Evolutionary conservation across 1,140 invertebrate species (phyloP).

Genomic region (Drosophila baimaii): DNA sequence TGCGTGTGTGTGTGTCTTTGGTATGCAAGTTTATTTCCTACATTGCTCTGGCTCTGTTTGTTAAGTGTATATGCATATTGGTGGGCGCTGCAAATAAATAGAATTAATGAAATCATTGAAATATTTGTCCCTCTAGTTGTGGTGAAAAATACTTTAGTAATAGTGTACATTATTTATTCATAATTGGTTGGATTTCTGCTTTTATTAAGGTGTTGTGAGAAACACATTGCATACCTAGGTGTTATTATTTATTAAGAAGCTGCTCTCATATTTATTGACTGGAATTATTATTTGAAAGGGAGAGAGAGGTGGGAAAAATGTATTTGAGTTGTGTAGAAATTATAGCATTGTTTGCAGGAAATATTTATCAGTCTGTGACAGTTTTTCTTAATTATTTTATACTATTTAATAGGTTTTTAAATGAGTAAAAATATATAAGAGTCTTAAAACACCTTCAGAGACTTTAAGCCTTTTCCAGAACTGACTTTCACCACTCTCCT

Average conservation of each 20-base stretch:
- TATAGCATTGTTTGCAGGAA: background rate
- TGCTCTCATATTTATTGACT: background rate
- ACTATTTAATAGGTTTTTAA: background rate
- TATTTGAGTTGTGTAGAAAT: background rate
- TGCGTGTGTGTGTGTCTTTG: constrained; percentile 24
- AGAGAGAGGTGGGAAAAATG: no score
- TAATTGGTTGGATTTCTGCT: background rate
- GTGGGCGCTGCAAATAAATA: constrained; percentile 5
- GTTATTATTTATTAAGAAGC: background rate
- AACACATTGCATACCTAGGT: background rate
- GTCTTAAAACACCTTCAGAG: no score
- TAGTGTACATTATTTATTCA: constrained; percentile 10
- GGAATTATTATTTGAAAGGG: background rate
- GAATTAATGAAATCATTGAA: constrained; percentile 12
- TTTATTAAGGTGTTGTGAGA: background rate
- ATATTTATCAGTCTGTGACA: background rate
- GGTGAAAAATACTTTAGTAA: constrained; percentile 4
- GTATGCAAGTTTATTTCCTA: constrained; percentile 40
- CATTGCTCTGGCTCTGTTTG: constrained; percentile 8
- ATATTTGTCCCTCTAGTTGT: constrained; percentile 9
- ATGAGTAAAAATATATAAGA: no score
- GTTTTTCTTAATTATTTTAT: background rate
- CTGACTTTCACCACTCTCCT: background rate
- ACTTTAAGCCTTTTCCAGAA: background rate
- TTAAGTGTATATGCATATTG: background rate